Percentiles rank a stretch among this genome's conserved stretches.
Evolutionary conservation across 1,140 invertebrate species (phyloP).

Genomic region (Macrosteles quadrilineatus): DNA sequence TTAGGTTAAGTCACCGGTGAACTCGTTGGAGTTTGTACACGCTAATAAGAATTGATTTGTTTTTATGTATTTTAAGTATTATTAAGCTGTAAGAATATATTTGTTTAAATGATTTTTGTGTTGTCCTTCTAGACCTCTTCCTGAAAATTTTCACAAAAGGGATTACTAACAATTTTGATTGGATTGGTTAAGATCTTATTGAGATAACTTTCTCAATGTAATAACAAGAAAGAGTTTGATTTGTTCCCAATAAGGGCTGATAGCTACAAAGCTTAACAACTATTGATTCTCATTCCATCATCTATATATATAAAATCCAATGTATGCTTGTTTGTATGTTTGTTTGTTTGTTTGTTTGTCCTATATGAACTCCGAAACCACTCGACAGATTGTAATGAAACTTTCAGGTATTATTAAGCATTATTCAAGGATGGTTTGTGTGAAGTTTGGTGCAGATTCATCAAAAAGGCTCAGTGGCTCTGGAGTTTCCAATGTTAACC

Average conservation of each 20-base stretch:
- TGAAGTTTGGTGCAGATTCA: too few relatives aligned
- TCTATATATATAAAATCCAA: too few relatives aligned
- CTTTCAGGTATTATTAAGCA: too few relatives aligned
- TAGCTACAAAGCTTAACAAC: not conserved
- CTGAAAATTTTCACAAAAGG: not conserved
- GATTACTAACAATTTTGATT: not conserved
- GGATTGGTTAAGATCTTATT: not conserved
- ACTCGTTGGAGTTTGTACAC: conserved; percentile 13
- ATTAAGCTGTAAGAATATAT: not conserved
- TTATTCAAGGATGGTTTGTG: too few relatives aligned
- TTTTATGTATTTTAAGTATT: not conserved
- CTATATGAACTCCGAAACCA: too few relatives aligned
- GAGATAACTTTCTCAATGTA: not conserved
- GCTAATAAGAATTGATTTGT: not conserved
- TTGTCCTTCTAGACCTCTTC: not conserved
- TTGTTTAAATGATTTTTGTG: not conserved
- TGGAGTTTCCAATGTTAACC: too few relatives aligned
- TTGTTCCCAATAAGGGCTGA: not conserved
- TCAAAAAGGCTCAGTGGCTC: too few relatives aligned
- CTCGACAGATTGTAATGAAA: too few relatives aligned
- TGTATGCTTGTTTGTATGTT: too few relatives aligned
- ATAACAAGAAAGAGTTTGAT: not conserved
- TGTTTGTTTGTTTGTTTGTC: too few relatives aligned
- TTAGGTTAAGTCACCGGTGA: not conserved
- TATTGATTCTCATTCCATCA: not conserved